Conservation (phyloP, 2,797 vertebrate species). For the Perodicticus potto region DNA sequence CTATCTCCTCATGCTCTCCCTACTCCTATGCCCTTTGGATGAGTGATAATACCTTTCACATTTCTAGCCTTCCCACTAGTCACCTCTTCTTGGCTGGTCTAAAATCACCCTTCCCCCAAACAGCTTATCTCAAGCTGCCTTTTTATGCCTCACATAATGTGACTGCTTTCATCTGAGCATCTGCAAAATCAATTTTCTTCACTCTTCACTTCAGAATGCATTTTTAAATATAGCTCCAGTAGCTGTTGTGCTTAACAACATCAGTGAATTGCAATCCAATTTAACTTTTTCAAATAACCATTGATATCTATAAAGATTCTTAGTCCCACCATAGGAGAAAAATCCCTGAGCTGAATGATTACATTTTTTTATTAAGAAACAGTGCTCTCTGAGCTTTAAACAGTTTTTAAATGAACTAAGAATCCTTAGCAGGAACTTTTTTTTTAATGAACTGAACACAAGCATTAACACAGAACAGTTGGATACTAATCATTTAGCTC, state of each 20-base stretch:
- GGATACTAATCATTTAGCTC: constrained; percentile 80
- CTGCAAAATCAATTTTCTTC: constrained; percentile 66
- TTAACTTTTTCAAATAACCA: constrained; percentile 7
- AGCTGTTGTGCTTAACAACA: not conserved
- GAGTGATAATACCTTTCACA: not conserved
- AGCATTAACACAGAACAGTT: constrained; percentile 82
- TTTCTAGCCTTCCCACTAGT: not conserved
- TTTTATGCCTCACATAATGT: constrained; percentile 44
- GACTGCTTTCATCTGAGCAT: constrained; percentile 54
- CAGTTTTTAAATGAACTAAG: constrained; percentile 72
- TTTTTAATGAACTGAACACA: constrained; percentile 78
- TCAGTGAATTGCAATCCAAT: constrained; percentile 7
- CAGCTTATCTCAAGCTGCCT: constrained; percentile 31
- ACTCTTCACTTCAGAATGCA: not conserved
- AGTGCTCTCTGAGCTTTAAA: constrained; percentile 67
- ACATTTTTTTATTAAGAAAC: constrained; percentile 36
- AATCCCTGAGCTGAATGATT: constrained; percentile 5
- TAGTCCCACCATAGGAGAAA: not conserved
- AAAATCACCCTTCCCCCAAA: constrained; percentile 19
- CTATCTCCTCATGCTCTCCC: not conserved
- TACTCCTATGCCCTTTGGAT: not conserved
- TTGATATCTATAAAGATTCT: constrained; percentile 8
- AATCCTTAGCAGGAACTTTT: constrained; percentile 68
- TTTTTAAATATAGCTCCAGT: constrained; percentile 35
- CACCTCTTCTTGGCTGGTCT: not conserved